These are phyloP conservation scores for Acipenser oxyrinchus DNA, from an alignment of 2,797 vertebrate genomes.

Conservation along the genomic window DNA sequence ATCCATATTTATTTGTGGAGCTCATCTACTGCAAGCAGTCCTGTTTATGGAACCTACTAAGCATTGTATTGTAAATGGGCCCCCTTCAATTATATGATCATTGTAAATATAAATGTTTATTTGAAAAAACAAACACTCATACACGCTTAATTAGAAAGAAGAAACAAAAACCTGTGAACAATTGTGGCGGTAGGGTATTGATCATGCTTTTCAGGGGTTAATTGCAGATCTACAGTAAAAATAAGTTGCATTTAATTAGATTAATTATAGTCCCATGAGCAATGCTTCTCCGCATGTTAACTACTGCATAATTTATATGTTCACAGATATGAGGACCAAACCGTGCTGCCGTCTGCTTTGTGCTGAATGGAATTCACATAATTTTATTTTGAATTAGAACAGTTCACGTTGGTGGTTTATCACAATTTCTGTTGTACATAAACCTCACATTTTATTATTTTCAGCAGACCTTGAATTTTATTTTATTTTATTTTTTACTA, in stretches of 20 bases:
- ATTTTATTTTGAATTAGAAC: background rate
- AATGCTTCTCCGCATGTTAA: constrained; percentile 4
- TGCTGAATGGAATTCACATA: constrained; percentile 5
- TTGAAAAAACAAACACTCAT: too few species aligned
- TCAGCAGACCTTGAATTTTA: background rate
- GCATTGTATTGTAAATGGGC: too few species aligned
- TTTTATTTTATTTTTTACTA: background rate
- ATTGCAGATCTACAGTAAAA: background rate
- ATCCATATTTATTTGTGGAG: too few species aligned
- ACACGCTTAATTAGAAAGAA: too few species aligned
- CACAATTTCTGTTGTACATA: background rate
- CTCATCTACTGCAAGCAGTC: too few species aligned
- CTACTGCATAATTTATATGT: constrained; percentile 8
- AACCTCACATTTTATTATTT: background rate
- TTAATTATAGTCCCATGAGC: constrained; percentile 4
- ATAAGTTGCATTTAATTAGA: constrained; percentile 9
- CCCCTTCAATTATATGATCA: too few species aligned
- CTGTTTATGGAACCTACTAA: too few species aligned
- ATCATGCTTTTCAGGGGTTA: background rate
- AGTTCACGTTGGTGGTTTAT: background rate
- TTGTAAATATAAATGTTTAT: too few species aligned
- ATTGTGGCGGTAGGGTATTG: too few species aligned
- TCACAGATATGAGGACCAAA: constrained; percentile 3
- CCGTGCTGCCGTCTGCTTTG: background rate
- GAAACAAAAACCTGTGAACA: too few species aligned